phyloP scores from a whole-genome alignment of 2,888 invertebrate species.

The Folsomia candida region DNA sequence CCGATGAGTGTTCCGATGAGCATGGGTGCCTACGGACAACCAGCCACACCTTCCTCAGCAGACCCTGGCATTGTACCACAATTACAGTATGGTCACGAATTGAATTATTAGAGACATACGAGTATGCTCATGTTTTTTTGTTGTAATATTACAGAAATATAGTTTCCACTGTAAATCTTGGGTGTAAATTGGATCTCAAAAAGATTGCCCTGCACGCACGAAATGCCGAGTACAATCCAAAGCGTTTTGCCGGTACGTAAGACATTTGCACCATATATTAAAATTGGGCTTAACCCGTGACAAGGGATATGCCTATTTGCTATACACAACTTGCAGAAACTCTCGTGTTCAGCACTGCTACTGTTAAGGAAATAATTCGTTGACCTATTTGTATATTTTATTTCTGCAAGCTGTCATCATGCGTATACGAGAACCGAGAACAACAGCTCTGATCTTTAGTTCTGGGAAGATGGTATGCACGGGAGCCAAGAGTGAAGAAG shows the following conservation, averaged over 20 bases:
- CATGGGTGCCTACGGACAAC: slow-evolving; percentile 57
- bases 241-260: slow-evolving; percentile 74
- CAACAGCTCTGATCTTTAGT: slow-evolving; percentile 78
- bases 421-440: slow-evolving; percentile 77
- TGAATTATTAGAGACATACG: not conserved
- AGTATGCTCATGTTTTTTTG: slow-evolving; percentile 18
- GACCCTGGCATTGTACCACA: slow-evolving; percentile 93
- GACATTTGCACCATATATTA: not conserved
- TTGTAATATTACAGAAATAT: slow-evolving; percentile 83
- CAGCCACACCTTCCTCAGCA: slow-evolving; percentile 67
- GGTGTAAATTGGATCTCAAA: slow-evolving; percentile 91
- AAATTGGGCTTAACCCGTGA: too few species aligned
- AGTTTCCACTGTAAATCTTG: slow-evolving; percentile 94
- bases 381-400: not conserved
- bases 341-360: too few species aligned
- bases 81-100: slow-evolving; percentile 77
- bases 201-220: slow-evolving; percentile 94
- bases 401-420: slow-evolving; percentile 79
- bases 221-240: slow-evolving; percentile 99
- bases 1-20: slow-evolving; percentile 59
- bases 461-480: slow-evolving; percentile 87
- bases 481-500: slow-evolving; percentile 79
- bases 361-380: too few species aligned
- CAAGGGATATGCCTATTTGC: too few species aligned
- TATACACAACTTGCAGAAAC: too few species aligned